A percentile compares a stretch with the other conserved stretches of the same genome.
These are phyloP conservation scores for Erithacus rubecula DNA, from an alignment of 2,797 vertebrate species.

Conservation along the genomic window DNA sequence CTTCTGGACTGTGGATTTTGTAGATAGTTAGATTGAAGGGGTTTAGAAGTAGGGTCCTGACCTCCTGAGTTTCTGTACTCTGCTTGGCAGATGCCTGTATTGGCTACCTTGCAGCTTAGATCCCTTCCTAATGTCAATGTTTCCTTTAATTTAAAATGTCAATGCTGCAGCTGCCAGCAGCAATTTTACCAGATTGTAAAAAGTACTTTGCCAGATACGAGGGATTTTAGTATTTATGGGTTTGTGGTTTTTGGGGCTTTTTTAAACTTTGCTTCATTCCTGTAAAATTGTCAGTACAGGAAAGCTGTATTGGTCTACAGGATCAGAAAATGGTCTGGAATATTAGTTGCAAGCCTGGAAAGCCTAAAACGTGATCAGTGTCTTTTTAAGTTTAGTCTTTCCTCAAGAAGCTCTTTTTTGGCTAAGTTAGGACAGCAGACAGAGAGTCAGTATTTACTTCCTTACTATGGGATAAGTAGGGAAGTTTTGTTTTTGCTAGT, in stretches of 20 bases:
- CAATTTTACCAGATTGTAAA: neutral
- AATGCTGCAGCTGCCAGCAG: conserved; percentile 8
- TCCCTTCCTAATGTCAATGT: conserved; percentile 4
- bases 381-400: neutral
- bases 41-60: conserved; percentile 32
- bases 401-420: neutral
- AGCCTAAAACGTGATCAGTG: neutral
- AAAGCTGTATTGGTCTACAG: neutral
- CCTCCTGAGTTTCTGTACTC: neutral
- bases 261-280: neutral
- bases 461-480: neutral
- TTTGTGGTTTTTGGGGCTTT: neutral
- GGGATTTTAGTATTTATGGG: neutral
- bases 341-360: neutral
- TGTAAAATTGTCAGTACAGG: neutral
- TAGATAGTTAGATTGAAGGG: neutral
- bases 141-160: conserved; percentile 46
- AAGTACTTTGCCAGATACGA: neutral
- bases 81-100: conserved; percentile 36
- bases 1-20: neutral
- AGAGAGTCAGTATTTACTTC: neutral
- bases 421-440: neutral
- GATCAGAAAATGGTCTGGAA: neutral
- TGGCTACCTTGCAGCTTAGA: conserved; percentile 33
- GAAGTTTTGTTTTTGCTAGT: neutral